phyloP scores from a whole-genome alignment of 2,113 vertebrate species.

The Ahaetulla prasina region DNA sequence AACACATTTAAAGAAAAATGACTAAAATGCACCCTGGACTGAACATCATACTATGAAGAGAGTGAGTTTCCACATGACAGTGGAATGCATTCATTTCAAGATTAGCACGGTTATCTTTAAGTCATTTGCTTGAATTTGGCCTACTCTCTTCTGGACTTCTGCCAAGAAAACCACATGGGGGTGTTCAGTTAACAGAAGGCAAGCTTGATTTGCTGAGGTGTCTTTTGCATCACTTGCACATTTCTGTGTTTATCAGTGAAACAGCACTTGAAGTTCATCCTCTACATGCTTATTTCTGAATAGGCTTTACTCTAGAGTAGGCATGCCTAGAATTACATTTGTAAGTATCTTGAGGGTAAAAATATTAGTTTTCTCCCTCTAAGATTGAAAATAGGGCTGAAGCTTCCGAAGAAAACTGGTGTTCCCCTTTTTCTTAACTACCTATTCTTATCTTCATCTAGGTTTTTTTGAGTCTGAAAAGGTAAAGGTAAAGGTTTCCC shows the following conservation, averaged over 20 bases:
- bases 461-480: neutral
- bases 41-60: neutral
- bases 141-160: neutral
- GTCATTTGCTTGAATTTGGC: neutral
- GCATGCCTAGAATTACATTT: neutral
- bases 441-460: neutral
- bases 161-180: neutral
- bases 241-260: neutral
- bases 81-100: neutral
- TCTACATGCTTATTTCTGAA: neutral
- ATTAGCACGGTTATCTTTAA: neutral
- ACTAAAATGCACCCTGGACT: neutral
- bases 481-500: no score
- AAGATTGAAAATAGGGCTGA: neutral
- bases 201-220: neutral
- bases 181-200: neutral
- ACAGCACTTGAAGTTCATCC: neutral
- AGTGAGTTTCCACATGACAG: neutral
- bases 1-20: neutral
- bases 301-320: neutral
- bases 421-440: neutral
- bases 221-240: neutral
- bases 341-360: neutral
- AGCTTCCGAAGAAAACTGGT: neutral
- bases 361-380: neutral